phyloP scores from a whole-genome alignment of 2,888 invertebrate species.

The Lithodes maja region DNA sequence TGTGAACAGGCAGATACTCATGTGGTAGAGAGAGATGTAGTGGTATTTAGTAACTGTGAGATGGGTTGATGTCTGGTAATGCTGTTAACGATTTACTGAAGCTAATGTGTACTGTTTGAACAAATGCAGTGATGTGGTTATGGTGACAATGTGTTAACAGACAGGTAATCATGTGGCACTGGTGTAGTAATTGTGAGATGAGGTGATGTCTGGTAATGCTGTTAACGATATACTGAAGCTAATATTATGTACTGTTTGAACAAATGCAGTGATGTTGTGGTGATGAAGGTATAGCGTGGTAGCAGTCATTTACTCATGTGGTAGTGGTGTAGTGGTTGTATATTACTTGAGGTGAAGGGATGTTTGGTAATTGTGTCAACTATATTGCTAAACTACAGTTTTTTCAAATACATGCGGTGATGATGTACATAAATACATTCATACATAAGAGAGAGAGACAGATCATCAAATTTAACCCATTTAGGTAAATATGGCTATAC shows the following conservation, averaged over 20 bases:
- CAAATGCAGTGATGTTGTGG: not conserved
- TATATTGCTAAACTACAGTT: no score
- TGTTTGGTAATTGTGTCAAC: not conserved
- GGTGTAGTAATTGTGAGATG: not conserved
- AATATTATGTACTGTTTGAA: not conserved
- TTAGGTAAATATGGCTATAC: no score
- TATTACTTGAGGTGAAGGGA: not conserved
- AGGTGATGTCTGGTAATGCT: not conserved
- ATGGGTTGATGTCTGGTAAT: not conserved
- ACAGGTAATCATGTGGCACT: not conserved
- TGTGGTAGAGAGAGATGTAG: no score
- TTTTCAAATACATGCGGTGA: not conserved
- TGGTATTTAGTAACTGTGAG: no score
- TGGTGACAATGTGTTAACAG: not conserved
- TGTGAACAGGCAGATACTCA: no score
- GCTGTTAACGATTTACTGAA: not conserved
- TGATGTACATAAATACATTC: not conserved
- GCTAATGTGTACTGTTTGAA: not conserved
- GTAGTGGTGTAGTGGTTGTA: conserved; percentile 6
- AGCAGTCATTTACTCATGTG: not conserved
- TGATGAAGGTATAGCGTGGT: not conserved
- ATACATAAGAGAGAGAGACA: no score
- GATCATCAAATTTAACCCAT: no score
- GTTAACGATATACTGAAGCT: not conserved
- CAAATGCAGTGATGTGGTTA: not conserved